Conservation (phyloP, 2,113 vertebrate species). For the Physeter macrocephalus region DNA sequence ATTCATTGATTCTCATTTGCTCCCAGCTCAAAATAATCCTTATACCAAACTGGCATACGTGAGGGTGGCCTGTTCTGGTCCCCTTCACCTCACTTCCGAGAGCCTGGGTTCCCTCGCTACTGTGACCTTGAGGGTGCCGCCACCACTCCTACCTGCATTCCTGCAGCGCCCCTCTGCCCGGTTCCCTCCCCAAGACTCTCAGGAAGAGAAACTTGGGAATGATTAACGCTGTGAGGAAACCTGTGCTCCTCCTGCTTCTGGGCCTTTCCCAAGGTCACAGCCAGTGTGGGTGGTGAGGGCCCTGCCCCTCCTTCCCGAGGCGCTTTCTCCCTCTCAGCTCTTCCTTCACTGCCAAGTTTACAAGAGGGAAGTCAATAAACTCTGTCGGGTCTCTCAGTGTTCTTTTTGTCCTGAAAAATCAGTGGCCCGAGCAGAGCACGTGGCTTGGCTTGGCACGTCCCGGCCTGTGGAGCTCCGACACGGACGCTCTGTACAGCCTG, state of each 20-base stretch:
- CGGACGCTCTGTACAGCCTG: neutral
- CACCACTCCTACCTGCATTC: too few relatives aligned
- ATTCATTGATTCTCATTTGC: neutral
- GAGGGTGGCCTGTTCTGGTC: neutral
- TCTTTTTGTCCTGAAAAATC: neutral
- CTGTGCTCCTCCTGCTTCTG: rapidly evolving
- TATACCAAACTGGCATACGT: neutral
- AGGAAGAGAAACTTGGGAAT: too few relatives aligned
- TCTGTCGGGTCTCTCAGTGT: rapidly evolving
- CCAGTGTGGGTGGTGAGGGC: neutral
- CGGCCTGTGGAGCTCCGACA: neutral
- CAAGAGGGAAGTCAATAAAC: neutral
- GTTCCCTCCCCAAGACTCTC: too few relatives aligned
- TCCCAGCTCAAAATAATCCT: neutral
- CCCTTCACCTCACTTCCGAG: neutral
- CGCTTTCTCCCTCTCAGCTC: too few relatives aligned
- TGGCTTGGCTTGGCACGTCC: neutral
- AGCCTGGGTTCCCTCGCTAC: rapidly evolving
- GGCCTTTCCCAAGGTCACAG: neutral
- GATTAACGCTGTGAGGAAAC: neutral
- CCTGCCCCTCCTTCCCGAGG: rapidly evolving
- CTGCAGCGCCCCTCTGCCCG: too few relatives aligned
- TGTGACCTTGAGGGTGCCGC: neutral
- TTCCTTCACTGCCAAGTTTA: neutral
- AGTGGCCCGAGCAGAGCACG: rapidly evolving